Conservation (phyloP, 2,797 vertebrate genomes). For the Propithecus perrieri region DNA sequence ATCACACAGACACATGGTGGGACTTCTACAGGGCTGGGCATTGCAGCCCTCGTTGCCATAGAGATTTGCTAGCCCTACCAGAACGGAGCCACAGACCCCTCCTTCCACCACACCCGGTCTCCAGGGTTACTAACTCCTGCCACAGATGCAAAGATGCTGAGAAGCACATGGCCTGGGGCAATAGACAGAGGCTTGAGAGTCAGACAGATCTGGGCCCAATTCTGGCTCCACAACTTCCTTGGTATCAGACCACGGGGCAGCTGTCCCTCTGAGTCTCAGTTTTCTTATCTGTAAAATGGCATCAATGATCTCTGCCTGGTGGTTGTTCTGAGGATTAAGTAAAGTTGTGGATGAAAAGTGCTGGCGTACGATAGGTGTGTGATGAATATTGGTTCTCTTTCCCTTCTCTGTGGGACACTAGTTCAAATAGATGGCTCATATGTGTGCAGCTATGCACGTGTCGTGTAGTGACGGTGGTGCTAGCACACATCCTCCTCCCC, state of each 20-base stretch:
- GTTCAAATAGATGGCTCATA: background rate
- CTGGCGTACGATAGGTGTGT: background rate
- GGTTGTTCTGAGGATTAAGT: background rate
- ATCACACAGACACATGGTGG: slow-evolving; percentile 59
- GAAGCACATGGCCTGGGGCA: background rate
- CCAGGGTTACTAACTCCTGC: slow-evolving; percentile 59
- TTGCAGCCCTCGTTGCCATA: slow-evolving; percentile 64
- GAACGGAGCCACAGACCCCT: slow-evolving; percentile 25
- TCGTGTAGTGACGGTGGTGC: background rate
- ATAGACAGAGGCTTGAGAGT: background rate
- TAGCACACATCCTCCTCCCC: background rate
- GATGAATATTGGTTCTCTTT: background rate
- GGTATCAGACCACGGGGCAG: background rate
- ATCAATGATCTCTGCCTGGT: background rate
- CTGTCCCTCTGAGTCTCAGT: background rate
- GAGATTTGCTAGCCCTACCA: slow-evolving; percentile 60
- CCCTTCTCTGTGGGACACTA: background rate
- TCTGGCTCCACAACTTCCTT: background rate
- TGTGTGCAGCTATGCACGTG: background rate
- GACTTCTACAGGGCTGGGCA: slow-evolving; percentile 48
- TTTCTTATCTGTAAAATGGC: slow-evolving; percentile 41
- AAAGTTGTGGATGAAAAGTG: background rate
- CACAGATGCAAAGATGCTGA: slow-evolving; percentile 50
- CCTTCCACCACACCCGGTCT: background rate
- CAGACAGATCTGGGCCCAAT: background rate